phyloP scores from a whole-genome alignment of 1,140 invertebrate genomes.

The Oryctes rhinoceros region DNA sequence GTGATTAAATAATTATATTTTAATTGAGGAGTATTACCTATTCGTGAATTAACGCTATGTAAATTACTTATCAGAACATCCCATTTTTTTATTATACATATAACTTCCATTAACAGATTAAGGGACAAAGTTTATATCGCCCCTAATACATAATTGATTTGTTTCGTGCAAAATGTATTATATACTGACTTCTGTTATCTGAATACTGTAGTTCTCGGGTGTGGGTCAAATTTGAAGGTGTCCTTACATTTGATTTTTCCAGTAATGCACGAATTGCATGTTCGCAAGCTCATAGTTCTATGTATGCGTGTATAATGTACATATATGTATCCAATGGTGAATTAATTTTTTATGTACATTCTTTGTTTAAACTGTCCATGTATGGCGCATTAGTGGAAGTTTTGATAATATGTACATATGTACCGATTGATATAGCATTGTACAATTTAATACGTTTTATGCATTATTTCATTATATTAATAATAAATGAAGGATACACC shows the following conservation, averaged over 20 bases:
- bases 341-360: too few relatives aligned
- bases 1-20: not conserved
- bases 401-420: too few relatives aligned
- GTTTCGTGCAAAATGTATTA: conserved; percentile 19
- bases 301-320: too few relatives aligned
- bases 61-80: conserved; percentile 1
- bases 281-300: not conserved
- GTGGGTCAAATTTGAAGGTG: not conserved
- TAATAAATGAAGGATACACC: too few relatives aligned
- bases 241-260: not conserved
- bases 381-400: too few relatives aligned
- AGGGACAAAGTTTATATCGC: not conserved
- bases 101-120: conserved; percentile 26
- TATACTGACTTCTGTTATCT: not conserved
- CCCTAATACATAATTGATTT: conserved; percentile 30
- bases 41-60: not conserved
- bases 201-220: not conserved
- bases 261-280: not conserved
- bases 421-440: too few relatives aligned
- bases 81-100: not conserved
- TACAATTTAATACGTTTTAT: too few relatives aligned
- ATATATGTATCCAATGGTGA: too few relatives aligned
- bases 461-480: not conserved
- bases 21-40: not conserved
- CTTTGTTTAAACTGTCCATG: too few relatives aligned